These are phyloP conservation scores for Halocynthia roretzi DNA, from an alignment of 23 tunicate genomes.

Conservation along the genomic window DNA sequence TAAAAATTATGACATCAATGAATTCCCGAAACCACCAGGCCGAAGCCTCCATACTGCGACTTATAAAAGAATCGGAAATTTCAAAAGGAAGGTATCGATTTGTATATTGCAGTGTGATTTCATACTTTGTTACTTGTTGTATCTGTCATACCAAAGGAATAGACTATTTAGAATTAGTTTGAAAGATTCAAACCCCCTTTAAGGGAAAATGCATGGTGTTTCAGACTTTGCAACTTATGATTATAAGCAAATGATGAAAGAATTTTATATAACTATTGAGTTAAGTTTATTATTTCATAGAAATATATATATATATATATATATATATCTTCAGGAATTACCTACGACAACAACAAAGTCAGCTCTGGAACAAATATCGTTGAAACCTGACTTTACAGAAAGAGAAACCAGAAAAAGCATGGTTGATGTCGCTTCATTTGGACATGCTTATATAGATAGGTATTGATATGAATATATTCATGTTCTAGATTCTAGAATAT, in stretches of 20 bases:
- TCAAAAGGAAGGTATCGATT: neutral
- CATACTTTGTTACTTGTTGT: too few species aligned
- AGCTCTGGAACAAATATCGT: slow-evolving; percentile 55
- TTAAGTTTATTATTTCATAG: too few species aligned
- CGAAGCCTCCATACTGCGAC: slow-evolving; percentile 74
- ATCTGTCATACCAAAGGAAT: too few species aligned
- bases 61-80: slow-evolving; percentile 61
- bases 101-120: too few species aligned
- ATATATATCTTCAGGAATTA: neutral
- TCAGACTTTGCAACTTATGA: too few species aligned
- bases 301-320: too few species aligned
- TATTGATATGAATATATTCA: neutral
- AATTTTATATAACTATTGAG: too few species aligned
- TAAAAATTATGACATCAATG: slow-evolving; percentile 74
- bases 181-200: too few species aligned
- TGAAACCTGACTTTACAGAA: slow-evolving; percentile 58
- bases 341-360: slow-evolving; percentile 58
- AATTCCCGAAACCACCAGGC: slow-evolving; percentile 46
- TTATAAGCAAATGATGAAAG: too few species aligned
- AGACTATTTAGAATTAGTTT: too few species aligned
- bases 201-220: too few species aligned
- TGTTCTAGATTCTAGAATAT: neutral
- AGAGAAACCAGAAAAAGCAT: slow-evolving; percentile 37
- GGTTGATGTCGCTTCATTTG: slow-evolving; percentile 61
- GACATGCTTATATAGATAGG: slow-evolving; percentile 68